Conservation (phyloP, 2,888 invertebrate genomes). For the Mimachlamys varia region DNA sequence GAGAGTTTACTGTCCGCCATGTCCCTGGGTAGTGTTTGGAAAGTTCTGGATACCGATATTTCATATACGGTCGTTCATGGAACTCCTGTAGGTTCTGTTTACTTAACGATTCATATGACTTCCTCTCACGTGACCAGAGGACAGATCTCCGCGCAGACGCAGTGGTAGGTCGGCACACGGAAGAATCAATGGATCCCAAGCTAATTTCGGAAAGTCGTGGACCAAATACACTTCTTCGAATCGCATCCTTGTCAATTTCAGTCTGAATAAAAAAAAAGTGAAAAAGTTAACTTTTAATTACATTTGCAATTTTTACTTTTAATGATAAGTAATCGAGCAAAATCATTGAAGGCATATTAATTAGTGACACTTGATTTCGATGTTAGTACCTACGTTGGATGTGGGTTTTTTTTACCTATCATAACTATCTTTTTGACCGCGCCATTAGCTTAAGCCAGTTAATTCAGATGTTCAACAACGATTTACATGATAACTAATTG, state of each 20-base stretch:
- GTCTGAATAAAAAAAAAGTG: background rate
- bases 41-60: conserved; percentile 66
- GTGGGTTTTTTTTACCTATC: too few species aligned
- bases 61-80: conserved; percentile 61
- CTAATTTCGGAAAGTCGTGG: conserved; percentile 53
- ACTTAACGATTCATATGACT: conserved; percentile 63
- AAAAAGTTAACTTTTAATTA: background rate
- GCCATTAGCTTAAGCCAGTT: too few species aligned
- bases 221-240: conserved; percentile 60
- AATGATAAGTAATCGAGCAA: too few species aligned
- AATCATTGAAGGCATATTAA: too few species aligned
- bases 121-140: conserved; percentile 70
- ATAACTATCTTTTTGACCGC: too few species aligned
- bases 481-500: too few species aligned
- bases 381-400: too few species aligned
- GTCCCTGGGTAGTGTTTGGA: conserved; percentile 72
- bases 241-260: conserved; percentile 55
- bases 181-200: conserved; percentile 58
- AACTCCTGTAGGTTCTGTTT: conserved; percentile 62
- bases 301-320: too few species aligned
- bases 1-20: conserved; percentile 62
- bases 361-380: too few species aligned
- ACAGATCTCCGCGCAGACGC: conserved; percentile 68
- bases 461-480: too few species aligned
- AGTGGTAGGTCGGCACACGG: conserved; percentile 66